Percentiles rank a stretch among this genome's conserved stretches.
phyloP scores from a whole-genome alignment of 2,797 vertebrate species.

The Naso thynnoides region DNA sequence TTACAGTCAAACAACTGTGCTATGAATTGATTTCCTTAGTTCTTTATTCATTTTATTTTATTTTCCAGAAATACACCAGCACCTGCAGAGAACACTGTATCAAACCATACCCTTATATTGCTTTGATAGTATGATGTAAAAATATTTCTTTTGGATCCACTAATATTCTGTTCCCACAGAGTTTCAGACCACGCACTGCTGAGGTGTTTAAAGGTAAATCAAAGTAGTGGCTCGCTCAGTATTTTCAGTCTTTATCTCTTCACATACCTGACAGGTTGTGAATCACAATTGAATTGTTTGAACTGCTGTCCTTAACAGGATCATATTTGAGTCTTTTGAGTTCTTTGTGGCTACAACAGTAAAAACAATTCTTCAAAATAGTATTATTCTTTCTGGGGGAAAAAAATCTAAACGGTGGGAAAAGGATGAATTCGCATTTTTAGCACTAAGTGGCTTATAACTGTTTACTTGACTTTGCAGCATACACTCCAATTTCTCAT shows the following conservation, averaged over 20 bases:
- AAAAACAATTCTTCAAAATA: neutral
- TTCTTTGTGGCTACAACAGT: neutral
- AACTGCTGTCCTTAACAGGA: neutral
- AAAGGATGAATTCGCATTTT: neutral
- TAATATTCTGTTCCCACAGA: constrained; percentile 11
- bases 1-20: constrained; percentile 29
- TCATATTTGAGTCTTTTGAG: neutral
- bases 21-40: constrained; percentile 30
- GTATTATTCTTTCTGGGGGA: no score
- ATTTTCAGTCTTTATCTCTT: neutral
- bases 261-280: neutral
- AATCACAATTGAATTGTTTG: neutral
- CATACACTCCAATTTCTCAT: neutral
- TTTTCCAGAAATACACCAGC: constrained; percentile 20
- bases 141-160: constrained; percentile 2
- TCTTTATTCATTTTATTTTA: neutral
- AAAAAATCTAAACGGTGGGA: neutral
- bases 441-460: neutral
- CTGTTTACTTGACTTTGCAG: neutral
- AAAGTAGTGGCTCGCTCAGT: neutral
- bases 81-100: constrained; percentile 7
- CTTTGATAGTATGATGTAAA: constrained; percentile 11
- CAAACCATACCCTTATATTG: neutral
- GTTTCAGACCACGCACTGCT: neutral
- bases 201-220: constrained; percentile 11